phyloP scores from a whole-genome alignment of 2,888 invertebrate genomes.

The Polyploca ridens region DNA sequence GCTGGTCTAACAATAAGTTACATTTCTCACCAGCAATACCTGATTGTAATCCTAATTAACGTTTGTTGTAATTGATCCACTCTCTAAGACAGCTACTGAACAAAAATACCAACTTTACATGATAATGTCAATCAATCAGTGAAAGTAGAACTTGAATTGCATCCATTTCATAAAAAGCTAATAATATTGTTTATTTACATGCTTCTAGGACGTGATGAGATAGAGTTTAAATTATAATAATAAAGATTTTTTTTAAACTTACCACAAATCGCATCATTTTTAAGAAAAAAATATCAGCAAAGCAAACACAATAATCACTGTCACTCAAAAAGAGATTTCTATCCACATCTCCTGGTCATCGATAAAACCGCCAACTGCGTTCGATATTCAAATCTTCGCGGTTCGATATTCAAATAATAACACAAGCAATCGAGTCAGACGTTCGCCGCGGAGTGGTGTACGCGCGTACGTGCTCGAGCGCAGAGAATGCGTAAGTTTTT shows the following conservation, averaged over 20 bases:
- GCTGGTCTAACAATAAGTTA: too few relatives aligned
- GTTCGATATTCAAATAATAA: conserved; percentile 27
- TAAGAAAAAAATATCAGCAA: conserved; percentile 15
- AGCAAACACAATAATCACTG: conserved; percentile 20
- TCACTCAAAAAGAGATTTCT: background rate
- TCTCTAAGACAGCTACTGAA: too few relatives aligned
- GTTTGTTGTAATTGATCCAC: too few relatives aligned
- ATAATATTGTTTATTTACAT: too few relatives aligned
- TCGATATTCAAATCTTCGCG: conserved; percentile 20
- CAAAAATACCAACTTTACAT: too few relatives aligned
- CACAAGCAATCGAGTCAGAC: conserved; percentile 12
- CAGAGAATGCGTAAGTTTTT: conserved; percentile 30
- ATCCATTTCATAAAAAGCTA: too few relatives aligned
- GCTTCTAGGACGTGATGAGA: too few relatives aligned
- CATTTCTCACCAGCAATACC: too few relatives aligned
- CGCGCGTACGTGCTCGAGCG: conserved; percentile 39
- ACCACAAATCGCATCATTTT: conserved; percentile 36
- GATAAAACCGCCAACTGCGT: conserved; percentile 21
- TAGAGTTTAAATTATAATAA: background rate
- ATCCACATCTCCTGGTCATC: background rate
- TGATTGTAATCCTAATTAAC: too few relatives aligned
- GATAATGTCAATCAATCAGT: too few relatives aligned
- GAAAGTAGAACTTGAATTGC: too few relatives aligned
- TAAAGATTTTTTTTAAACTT: conserved; percentile 18
- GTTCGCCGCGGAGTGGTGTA: conserved; percentile 37